A percentile compares a stretch with the other conserved stretches of the same genome.
Evolutionary conservation across 1,140 invertebrate genomes (phyloP).

Genomic region (Tetramorium simillimum): DNA sequence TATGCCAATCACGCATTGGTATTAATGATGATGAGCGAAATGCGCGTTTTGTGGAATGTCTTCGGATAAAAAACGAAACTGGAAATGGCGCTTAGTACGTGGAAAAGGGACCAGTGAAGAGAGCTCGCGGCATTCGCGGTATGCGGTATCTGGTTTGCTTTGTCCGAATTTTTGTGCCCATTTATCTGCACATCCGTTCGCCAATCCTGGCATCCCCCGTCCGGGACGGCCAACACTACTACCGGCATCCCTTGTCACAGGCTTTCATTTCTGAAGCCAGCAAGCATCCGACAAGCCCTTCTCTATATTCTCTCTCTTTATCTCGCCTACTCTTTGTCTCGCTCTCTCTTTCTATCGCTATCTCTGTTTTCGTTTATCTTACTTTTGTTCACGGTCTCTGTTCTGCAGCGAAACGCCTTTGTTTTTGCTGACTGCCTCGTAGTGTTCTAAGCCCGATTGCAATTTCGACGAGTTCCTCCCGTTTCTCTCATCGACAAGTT

Average conservation of each 20-base stretch:
- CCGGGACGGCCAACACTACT: conserved; percentile 32
- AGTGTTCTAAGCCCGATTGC: conserved; percentile 74
- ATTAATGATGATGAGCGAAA: neutral
- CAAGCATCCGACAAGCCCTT: conserved; percentile 60
- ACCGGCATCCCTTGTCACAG: conserved; percentile 63
- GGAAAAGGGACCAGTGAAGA: conserved; percentile 48
- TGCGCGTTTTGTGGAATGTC: conserved; percentile 54
- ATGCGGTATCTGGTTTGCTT: conserved; percentile 76
- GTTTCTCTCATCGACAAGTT: conserved; percentile 52
- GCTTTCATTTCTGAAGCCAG: conserved; percentile 71
- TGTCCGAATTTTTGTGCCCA: conserved; percentile 81
- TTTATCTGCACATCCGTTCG: conserved; percentile 75
- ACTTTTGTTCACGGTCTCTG: conserved; percentile 28
- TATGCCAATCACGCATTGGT: neutral
- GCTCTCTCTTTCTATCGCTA: neutral
- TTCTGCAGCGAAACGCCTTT: conserved; percentile 67
- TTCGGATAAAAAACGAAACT: conserved; percentile 51
- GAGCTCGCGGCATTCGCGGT: conserved; percentile 74
- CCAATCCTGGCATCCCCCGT: conserved; percentile 47
- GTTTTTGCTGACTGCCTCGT: conserved; percentile 70
- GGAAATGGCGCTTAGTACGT: conserved; percentile 32
- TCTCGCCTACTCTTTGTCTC: neutral
- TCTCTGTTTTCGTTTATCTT: conserved; percentile 27
- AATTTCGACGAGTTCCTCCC: conserved; percentile 69
- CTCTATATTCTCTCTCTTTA: conserved; percentile 27